Base-by-base conservation (phyloP, 2,888 invertebrate species). In the Leucoma salicis region DNA sequence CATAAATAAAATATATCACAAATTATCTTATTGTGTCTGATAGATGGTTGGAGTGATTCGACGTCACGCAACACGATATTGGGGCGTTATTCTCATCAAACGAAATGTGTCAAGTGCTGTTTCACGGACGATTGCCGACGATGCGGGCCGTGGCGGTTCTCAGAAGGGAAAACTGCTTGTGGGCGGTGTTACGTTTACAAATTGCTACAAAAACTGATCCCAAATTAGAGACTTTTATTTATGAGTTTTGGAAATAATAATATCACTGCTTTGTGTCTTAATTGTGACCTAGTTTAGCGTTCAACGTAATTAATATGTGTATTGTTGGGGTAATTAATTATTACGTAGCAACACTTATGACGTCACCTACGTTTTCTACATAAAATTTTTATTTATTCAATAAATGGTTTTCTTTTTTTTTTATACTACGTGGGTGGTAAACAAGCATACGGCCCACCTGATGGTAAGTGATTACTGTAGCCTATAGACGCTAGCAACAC, bases 71-170 rank as follows among this genome's bases (percentile, higher is more conserved):
- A 67, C 67, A 68, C 60, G 70, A 70, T 62, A 65, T 63, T 40
- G 49, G 50, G 54, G 63, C 58, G 52, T 52, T 40, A 33, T 45
- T 63, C 50, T 55, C 62, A 67, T 63, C 77, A 80, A 82, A 86
- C 83, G 86, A 84, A 80, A 88, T 78, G 68, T 82, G 88, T 86
- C 88, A 77, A 63, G 80, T 75, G 74, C 71, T 77, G 81, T 88
- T 88, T 81, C 82, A 86, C 80, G 86, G 77, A 51, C 81, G 77
- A 86, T 87, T 85, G 81, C 58, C 63, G 46, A 32, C 54, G 68
- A 74, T 54, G 59, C 49, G 56, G 46, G 48, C 63, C 59, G 48
- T 44, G 48, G 51, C 49, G 53, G 42, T 65, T 72, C 73, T 57
- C 39, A 54, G 70, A 67, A 71, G 58, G 57, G 53, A 56, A 63